Evolutionary conservation across 2,797 vertebrate species (phyloP).

Genomic region (Lacerta bilineata): DNA sequence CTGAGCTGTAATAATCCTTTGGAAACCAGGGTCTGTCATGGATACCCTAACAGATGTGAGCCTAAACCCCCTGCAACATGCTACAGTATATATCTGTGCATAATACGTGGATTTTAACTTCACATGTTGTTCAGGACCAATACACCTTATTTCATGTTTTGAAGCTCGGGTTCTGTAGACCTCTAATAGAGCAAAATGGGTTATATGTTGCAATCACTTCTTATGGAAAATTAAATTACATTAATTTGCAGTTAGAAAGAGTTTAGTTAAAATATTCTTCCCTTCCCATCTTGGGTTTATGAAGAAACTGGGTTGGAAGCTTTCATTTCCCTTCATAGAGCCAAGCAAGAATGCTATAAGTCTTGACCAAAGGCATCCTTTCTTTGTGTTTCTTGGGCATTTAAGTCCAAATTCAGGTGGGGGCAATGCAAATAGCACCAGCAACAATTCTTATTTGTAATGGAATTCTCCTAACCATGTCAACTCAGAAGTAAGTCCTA

Average conservation of each 20-base stretch:
- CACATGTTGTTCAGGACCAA: constrained; percentile 15
- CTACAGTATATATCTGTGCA: constrained; percentile 8
- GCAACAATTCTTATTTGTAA: background rate
- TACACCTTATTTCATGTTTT: constrained; percentile 29
- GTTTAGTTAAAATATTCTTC: background rate
- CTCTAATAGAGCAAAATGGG: constrained; percentile 14
- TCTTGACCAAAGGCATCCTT: background rate
- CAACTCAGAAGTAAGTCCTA: no score
- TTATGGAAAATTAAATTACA: constrained; percentile 38
- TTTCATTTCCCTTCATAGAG: background rate
- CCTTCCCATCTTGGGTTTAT: background rate
- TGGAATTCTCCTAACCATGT: no score
- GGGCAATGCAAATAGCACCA: background rate
- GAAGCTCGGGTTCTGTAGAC: constrained; percentile 48
- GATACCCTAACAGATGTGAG: constrained; percentile 19
- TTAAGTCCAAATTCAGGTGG: background rate
- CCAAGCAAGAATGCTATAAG: background rate
- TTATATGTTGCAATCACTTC: constrained; percentile 40
- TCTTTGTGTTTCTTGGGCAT: background rate
- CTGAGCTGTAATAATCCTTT: constrained; percentile 44
- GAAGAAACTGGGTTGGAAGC: background rate
- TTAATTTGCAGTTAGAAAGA: constrained; percentile 35
- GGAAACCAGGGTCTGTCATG: constrained; percentile 34
- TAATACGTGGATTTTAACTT: constrained; percentile 47
- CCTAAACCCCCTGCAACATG: constrained; percentile 45